phyloP scores from a whole-genome alignment of 1,140 invertebrate genomes.

The Magallana angulata region DNA sequence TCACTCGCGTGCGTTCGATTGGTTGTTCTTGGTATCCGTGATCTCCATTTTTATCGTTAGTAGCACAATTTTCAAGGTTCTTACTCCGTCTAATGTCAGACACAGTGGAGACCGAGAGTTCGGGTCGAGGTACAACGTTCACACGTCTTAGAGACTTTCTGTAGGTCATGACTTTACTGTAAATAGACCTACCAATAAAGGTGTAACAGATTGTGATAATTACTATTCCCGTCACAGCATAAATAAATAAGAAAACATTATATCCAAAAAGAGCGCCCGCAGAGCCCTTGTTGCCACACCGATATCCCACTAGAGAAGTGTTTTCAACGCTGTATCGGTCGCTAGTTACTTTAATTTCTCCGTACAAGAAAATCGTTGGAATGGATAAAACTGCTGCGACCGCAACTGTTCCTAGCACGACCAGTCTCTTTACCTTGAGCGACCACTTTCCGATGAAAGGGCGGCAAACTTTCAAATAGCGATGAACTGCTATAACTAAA shows the following conservation, averaged over 20 bases:
- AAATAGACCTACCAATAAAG: slow-evolving; percentile 48
- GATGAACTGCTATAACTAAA: slow-evolving; percentile 50
- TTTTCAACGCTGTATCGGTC: neutral
- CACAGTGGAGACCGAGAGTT: slow-evolving; percentile 18
- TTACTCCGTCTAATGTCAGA: neutral
- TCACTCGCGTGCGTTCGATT: slow-evolving; percentile 9
- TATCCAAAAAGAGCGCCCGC: slow-evolving; percentile 26
- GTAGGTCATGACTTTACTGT: slow-evolving; percentile 43
- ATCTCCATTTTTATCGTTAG: neutral
- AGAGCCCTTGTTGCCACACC: slow-evolving; percentile 14
- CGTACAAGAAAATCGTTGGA: slow-evolving; percentile 30
- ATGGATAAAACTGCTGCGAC: neutral
- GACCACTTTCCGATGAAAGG: slow-evolving; percentile 46
- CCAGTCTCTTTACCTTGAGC: slow-evolving; percentile 36
- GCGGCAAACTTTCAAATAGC: slow-evolving; percentile 54
- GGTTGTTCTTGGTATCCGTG: neutral
- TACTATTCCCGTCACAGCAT: neutral
- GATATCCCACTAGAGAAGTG: neutral
- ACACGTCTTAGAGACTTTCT: neutral
- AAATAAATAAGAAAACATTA: slow-evolving; percentile 13
- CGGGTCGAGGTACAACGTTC: neutral
- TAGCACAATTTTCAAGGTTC: neutral
- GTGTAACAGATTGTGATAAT: slow-evolving; percentile 42
- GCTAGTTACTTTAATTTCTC: neutral
- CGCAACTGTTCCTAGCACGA: neutral